A percentile compares a stretch with the other conserved stretches of the same genome.
phyloP scores from a whole-genome alignment of 2,888 invertebrate species.

The Palloptera scutellata region DNA sequence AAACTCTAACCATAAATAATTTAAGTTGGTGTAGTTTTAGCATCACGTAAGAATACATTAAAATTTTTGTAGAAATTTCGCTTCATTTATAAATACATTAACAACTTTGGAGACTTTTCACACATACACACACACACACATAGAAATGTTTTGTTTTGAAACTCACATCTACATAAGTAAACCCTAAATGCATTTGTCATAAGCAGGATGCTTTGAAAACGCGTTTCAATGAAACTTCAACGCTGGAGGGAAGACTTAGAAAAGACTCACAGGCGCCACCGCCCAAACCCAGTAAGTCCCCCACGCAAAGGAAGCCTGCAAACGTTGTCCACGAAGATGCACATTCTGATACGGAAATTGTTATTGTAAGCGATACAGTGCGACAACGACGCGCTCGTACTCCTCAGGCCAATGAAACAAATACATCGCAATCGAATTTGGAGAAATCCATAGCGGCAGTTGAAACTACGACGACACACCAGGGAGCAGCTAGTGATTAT shows the following conservation, averaged over 20 bases:
- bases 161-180: neutral
- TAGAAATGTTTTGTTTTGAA: neutral
- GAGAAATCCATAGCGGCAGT: conserved; percentile 35
- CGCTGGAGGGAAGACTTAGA: conserved; percentile 38
- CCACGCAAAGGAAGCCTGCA: neutral
- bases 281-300: conserved; percentile 17
- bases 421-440: conserved; percentile 27
- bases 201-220: conserved; percentile 50
- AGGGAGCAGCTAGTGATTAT: conserved; percentile 14
- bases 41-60: neutral
- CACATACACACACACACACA: neutral
- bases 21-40: no score
- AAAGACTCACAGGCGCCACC: conserved; percentile 3
- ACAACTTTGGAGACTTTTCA: conserved; percentile 8
- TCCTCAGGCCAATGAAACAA: conserved; percentile 54
- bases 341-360: conserved; percentile 67
- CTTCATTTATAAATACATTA: no score
- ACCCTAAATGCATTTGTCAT: neutral
- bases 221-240: conserved; percentile 47
- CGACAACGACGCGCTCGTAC: conserved; percentile 66
- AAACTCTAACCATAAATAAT: no score
- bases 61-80: no score
- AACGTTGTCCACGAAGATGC: conserved; percentile 17
- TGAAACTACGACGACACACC: neutral
- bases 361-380: conserved; percentile 71